Conservation (phyloP, 2,113 vertebrate genomes). For the Misgurnus mizolepis region DNA sequence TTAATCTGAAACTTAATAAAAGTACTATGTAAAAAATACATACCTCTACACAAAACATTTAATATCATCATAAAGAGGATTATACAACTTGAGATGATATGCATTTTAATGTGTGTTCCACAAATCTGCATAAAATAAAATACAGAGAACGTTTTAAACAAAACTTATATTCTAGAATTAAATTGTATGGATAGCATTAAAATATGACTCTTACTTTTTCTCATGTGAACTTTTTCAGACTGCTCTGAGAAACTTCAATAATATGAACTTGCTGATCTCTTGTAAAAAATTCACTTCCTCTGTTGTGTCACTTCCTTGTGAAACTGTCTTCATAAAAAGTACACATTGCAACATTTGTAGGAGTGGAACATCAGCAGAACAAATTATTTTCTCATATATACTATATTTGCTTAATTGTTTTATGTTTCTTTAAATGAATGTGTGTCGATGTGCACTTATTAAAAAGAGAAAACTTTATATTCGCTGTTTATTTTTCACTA, state of each 20-base stretch:
- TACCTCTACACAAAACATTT: not conserved
- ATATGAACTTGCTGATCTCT: not conserved
- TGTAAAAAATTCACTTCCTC: not conserved
- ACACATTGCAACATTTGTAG: too few relatives aligned
- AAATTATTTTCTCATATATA: too few relatives aligned
- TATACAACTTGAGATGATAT: not conserved
- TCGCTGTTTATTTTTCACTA: too few relatives aligned
- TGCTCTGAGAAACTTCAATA: too few relatives aligned
- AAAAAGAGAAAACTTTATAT: too few relatives aligned
- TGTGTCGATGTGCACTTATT: too few relatives aligned
- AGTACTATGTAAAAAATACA: not conserved
- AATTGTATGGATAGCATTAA: too few relatives aligned
- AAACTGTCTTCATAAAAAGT: not conserved
- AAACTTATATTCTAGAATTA: not conserved
- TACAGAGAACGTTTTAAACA: not conserved
- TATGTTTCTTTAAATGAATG: too few relatives aligned
- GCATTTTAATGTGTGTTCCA: slow-evolving; percentile 2
- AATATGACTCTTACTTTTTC: too few relatives aligned
- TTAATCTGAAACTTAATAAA: not conserved
- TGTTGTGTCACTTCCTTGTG: not conserved
- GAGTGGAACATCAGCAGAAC: too few relatives aligned
- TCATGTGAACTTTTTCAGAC: not conserved
- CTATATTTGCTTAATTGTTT: too few relatives aligned
- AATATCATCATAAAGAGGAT: not conserved
- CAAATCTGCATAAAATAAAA: not conserved